Conservation (phyloP, 2,113 vertebrate species). For the Apteryx mantelli region DNA sequence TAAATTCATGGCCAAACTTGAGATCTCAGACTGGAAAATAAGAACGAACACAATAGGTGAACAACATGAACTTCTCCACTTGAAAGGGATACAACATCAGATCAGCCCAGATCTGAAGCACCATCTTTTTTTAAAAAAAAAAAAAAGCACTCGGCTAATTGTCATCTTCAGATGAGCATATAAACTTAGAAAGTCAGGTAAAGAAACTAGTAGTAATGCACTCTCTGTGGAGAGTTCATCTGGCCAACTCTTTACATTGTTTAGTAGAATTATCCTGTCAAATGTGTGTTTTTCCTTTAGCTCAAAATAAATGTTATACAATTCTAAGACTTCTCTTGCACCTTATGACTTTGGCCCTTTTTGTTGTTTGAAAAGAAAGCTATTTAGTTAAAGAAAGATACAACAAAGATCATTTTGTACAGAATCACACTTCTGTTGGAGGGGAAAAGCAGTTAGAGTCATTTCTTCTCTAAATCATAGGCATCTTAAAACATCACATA, state of each 20-base stretch:
- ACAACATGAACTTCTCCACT: not conserved
- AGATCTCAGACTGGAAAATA: not conserved
- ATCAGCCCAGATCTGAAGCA: not conserved
- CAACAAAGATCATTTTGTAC: not conserved
- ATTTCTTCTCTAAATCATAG: conserved; percentile 41
- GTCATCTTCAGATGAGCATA: not conserved
- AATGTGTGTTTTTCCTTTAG: not conserved
- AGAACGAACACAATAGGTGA: not conserved
- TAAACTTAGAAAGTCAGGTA: not conserved
- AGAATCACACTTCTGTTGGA: not conserved
- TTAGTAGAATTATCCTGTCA: not conserved
- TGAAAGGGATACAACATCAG: not conserved
- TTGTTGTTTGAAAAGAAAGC: not conserved
- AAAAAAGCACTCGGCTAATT: not conserved
- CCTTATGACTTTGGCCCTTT: not conserved
- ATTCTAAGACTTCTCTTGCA: not conserved
- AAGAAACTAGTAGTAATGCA: not conserved
- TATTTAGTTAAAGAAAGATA: not conserved
- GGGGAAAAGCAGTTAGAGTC: not conserved
- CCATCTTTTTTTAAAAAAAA: not conserved
- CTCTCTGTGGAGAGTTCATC: not conserved
- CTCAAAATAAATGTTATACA: not conserved
- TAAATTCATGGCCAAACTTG: not conserved
- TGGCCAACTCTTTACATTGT: not conserved
- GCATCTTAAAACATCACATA: not conserved